Evolutionary conservation across 2,888 invertebrate species (phyloP).

Genomic region (Melangyna quadrimaculata): DNA sequence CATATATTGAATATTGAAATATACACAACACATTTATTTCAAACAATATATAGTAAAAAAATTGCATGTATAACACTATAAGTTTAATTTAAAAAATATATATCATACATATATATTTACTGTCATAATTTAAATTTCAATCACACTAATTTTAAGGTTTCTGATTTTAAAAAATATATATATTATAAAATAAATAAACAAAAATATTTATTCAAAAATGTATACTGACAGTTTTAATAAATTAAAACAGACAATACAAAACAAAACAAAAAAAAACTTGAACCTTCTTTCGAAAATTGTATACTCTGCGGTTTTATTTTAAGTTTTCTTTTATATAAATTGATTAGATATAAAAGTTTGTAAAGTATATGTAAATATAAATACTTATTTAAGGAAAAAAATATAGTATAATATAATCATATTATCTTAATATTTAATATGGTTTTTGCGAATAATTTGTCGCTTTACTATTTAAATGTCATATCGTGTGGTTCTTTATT

Average conservation of each 20-base stretch:
- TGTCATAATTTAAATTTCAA: conserved; percentile 38
- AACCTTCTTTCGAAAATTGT: conserved; percentile 4
- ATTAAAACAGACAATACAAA: conserved; percentile 16
- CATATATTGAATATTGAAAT: conserved; percentile 46
- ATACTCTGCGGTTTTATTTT: conserved; percentile 17
- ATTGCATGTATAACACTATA: conserved; percentile 56
- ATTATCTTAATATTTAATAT: conserved; percentile 61
- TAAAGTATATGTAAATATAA: conserved; percentile 64
- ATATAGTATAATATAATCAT: conserved; percentile 35
- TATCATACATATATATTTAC: conserved; percentile 31
- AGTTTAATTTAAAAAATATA: conserved; percentile 58
- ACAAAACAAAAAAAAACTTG: not conserved
- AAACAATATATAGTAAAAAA: conserved; percentile 40
- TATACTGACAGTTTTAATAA: conserved; percentile 26
- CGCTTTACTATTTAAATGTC: conserved; percentile 58
- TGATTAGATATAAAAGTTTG: conserved; percentile 60
- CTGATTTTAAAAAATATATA: conserved; percentile 16
- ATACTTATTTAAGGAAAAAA: conserved; percentile 63
- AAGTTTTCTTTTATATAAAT: conserved; percentile 10
- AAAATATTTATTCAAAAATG: conserved; percentile 35
- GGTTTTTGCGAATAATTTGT: conserved; percentile 50
- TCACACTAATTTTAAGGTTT: conserved; percentile 31
- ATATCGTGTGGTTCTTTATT: conserved; percentile 29
- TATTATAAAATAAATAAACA: conserved; percentile 26
- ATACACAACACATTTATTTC: conserved; percentile 61